Percentiles rank a stretch among this genome's conserved stretches.
These are phyloP conservation scores for Fukomys damarensis DNA, from an alignment of 2,113 vertebrate genomes.

Conservation along the genomic window DNA sequence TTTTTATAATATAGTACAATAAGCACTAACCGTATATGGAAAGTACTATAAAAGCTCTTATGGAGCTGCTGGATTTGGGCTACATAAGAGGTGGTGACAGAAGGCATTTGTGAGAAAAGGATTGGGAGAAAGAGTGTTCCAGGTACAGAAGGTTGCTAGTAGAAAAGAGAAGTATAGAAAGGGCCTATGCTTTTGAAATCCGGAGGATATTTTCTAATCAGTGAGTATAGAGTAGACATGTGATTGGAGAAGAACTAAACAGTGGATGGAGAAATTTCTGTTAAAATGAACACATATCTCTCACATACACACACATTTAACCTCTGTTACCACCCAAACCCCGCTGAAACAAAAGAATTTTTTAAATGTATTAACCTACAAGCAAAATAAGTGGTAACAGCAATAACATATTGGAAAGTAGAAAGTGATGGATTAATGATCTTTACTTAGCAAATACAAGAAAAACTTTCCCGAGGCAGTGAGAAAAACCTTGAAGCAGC, in stretches of 20 bases:
- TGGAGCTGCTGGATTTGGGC: not conserved
- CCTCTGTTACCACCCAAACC: not conserved
- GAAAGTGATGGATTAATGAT: not conserved
- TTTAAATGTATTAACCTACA: not conserved
- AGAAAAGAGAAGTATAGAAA: not conserved
- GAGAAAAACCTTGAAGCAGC: slow-evolving; percentile 25
- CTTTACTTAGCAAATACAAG: not conserved
- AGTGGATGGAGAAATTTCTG: not conserved
- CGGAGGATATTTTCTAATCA: not conserved
- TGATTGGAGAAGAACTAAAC: not conserved
- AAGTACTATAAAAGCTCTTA: not conserved
- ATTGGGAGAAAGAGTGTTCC: not conserved
- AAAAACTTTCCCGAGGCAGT: not conserved
- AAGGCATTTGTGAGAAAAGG: not conserved
- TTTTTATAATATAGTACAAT: not conserved
- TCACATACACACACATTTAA: not conserved
- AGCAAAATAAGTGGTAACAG: not conserved
- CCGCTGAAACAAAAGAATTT: slow-evolving; percentile 18
- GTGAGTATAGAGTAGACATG: not conserved
- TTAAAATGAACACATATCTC: not conserved
- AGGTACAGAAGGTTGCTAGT: not conserved
- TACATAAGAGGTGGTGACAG: not conserved
- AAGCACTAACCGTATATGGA: not conserved
- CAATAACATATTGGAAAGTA: not conserved
- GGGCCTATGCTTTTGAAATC: slow-evolving; percentile 25